phyloP scores from a whole-genome alignment of 2,888 invertebrate genomes.

The Vesta saturnalis region DNA sequence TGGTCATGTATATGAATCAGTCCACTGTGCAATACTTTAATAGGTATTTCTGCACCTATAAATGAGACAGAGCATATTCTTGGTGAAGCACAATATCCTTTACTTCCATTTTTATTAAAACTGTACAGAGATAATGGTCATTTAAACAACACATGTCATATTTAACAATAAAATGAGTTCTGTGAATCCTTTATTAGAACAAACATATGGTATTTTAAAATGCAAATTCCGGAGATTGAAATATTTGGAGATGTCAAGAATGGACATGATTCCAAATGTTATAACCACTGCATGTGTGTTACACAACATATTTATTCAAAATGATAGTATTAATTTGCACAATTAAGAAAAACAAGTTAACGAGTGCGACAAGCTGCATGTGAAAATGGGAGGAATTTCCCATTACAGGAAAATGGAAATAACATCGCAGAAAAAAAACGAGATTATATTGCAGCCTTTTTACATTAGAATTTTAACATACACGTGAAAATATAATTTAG shows the following conservation, averaged over 20 bases:
- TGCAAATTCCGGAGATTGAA: conserved; percentile 12
- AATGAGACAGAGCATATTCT: conserved; percentile 22
- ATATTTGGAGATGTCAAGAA: background rate
- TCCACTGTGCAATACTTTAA: conserved; percentile 16
- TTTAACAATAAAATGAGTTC: conserved; percentile 20
- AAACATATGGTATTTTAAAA: conserved; percentile 25
- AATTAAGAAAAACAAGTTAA: background rate
- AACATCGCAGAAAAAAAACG: background rate
- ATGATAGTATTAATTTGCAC: background rate
- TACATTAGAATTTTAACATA: no score
- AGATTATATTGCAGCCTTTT: conserved; percentile 2
- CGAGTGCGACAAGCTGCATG: background rate
- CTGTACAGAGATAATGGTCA: conserved; percentile 29
- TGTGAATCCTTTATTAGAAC: conserved; percentile 21
- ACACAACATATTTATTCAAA: background rate
- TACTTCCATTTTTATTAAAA: conserved; percentile 17
- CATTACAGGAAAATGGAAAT: background rate
- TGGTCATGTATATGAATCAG: conserved; percentile 33
- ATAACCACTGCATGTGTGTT: background rate
- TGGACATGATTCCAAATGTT: background rate
- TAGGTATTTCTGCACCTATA: background rate
- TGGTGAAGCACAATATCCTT: conserved; percentile 36
- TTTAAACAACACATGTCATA: conserved; percentile 19
- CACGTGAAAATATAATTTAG: background rate
- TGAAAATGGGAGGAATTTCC: background rate